Base-by-base conservation (phyloP, 1,140 invertebrate genomes). In the Leptestheria dahalacensis region DNA sequence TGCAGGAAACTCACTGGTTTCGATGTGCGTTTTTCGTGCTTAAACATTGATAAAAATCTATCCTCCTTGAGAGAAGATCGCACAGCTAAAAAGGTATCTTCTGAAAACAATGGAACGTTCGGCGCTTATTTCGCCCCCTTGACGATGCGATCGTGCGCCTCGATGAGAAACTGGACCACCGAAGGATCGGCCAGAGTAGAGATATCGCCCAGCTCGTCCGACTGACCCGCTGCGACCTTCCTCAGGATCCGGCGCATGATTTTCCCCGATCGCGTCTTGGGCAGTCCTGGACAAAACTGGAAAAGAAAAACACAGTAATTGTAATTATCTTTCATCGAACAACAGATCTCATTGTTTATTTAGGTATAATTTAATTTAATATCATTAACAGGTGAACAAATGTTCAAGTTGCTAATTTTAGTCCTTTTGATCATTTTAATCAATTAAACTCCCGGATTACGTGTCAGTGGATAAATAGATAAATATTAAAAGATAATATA, bases 211-310 rank as follows among this genome's bases (percentile, higher is more conserved):
- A 98, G 80, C 64, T 97, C 82, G 29, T 61, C 62, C 1, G 73
- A 74, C 65, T 94, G 89, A 48, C 87, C 87, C 1, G 85, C 74
- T 0, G 95, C 94, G 11, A 98, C 85, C 77, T 97, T 97, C 52
- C 93, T 77, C 26, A 98, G 72, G 54, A 98, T 84, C 63, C 96
- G 77, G 48, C 96, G 79, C 91, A 98, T 97, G 49, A 98, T 97
- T 74, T 99, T 99, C 2, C 96, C 96, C 1, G 93, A 97, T 46
- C 95, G 79, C 0, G 96, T 98, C 74, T 99, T 99, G 0, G 96
- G 95, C 54, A 99, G 74, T 1, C 82, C 85, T 3, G 91, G 88
- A 1, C 91, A 68, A 88, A 79, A 20, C 61, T 58, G 33, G 21
- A 29, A 41, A 55, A 23, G 6, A 28, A 29, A 18, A 4, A 1